Evolutionary conservation across 37 sponge, comb jelly and placozoan genomes (phyloP).

Genomic region (Ianthella basta): DNA sequence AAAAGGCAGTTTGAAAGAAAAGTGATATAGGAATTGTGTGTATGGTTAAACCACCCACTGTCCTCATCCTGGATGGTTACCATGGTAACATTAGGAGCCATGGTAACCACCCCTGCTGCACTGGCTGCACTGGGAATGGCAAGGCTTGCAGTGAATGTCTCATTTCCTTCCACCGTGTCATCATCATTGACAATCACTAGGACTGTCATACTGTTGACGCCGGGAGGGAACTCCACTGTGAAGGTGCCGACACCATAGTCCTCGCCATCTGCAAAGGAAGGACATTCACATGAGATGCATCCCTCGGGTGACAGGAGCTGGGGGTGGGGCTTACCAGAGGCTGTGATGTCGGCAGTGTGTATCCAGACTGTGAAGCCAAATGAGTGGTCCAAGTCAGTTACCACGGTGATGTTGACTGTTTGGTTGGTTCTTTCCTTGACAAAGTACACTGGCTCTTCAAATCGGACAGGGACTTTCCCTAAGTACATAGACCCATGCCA

Average conservation of each 20-base stretch:
- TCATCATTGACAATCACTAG: background rate
- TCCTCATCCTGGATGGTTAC: constrained; percentile 7
- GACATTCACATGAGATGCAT: too few species aligned
- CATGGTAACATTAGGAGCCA: background rate
- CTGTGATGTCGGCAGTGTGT: background rate
- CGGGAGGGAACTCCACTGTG: background rate
- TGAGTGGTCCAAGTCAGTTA: background rate
- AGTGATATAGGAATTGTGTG: too few species aligned
- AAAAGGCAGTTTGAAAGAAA: background rate
- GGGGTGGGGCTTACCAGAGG: background rate
- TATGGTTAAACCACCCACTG: background rate
- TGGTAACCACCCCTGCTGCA: constrained; percentile 5
- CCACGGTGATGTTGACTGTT: background rate
- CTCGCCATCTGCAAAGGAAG: background rate
- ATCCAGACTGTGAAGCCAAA: background rate
- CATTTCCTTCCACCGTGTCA: background rate
- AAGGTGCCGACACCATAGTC: background rate
- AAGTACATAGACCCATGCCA: background rate
- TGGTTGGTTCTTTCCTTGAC: background rate
- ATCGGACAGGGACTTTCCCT: constrained; percentile 1
- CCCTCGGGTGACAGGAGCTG: too few species aligned
- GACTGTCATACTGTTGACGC: background rate
- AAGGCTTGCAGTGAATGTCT: background rate
- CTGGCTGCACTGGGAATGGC: background rate
- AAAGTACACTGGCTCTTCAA: background rate